Percentiles rank a stretch among this genome's conserved stretches.
These are phyloP conservation scores for Pelecanus crispus DNA, from an alignment of 2,113 vertebrate genomes.

Conservation along the genomic window DNA sequence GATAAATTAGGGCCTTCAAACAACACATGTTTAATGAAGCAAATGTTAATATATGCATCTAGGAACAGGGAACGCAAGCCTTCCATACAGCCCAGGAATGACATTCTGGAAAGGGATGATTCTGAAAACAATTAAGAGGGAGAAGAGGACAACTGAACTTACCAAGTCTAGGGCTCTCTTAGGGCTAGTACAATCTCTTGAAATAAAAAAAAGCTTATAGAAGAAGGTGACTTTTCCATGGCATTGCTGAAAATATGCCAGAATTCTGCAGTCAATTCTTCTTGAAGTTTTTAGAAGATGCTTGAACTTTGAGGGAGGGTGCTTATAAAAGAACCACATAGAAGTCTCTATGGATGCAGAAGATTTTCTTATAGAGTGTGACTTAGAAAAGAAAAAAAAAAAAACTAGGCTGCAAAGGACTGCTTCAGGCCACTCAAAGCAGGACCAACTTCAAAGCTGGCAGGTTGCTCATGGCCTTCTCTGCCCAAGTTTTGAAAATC, in stretches of 20 bases:
- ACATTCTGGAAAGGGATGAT: not conserved
- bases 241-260: not conserved
- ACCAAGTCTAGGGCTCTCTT: not conserved
- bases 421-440: not conserved
- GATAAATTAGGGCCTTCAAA: constrained; percentile 23
- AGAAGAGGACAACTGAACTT: not conserved
- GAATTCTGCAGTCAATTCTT: not conserved
- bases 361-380: not conserved
- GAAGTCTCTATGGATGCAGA: not conserved
- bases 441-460: not conserved
- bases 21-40: not conserved
- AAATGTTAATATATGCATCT: not conserved
- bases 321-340: not conserved
- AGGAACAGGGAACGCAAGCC: not conserved
- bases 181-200: not conserved
- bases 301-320: not conserved
- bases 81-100: not conserved
- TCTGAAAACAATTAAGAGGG: not conserved
- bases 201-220: not conserved
- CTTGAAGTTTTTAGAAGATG: not conserved
- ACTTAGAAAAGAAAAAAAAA: not conserved
- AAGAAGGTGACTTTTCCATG: not conserved
- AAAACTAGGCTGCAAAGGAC: not conserved
- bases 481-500: not conserved
- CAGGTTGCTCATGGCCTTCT: not conserved